Base-by-base conservation (phyloP, 23 tunicate species). In the Styela plicata region DNA sequence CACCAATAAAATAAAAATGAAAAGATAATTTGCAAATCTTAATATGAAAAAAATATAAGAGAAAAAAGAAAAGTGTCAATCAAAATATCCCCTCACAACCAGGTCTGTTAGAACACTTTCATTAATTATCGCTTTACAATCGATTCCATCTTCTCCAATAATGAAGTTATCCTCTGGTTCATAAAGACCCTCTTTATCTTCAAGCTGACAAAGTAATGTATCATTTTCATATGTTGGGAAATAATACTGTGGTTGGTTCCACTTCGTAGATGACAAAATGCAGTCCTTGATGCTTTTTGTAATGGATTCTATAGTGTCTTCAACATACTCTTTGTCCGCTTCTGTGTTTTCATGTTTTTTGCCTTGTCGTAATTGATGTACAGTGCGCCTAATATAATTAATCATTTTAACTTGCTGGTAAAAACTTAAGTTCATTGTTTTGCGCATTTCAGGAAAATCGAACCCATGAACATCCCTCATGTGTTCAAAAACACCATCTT, bases 161-260 rank as follows among this genome's bases (percentile, higher is more conserved):
- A 93, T 88, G 66, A 88, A 93, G 27, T 84, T 84, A 71, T 93
- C 98, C 69, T 93, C 98, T 21, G 92, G 92, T 73, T 93, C 98
- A 77, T 84, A 87, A 33, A 93, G 57, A 34, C 93, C 93, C 32
- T 90, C 92, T 67, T 90, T 86, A 70, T 86, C 92, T 53, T 95
- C 92, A 23, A 95, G 63, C 63, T 86, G 92, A 37, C 87, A 86
- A 24, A 95, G 89, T 28, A 95, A 53, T 20, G 87, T 44, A 80
- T 95, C 99, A 74, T 95, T 80, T 80, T 95, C 89, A 69, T 87
- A 90, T 23, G 99, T 95, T 27, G 99, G 86, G 74, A 95, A 95
- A 79, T 95, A 95, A 84, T 86, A 95, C 84, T 94, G 98, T 22
- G 98, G 98, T 52, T 90, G 96, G 69, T 95, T 95, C 99, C 99